Base-by-base conservation (phyloP, 1,140 invertebrate genomes). In the Pogonognathellus flavescens region DNA sequence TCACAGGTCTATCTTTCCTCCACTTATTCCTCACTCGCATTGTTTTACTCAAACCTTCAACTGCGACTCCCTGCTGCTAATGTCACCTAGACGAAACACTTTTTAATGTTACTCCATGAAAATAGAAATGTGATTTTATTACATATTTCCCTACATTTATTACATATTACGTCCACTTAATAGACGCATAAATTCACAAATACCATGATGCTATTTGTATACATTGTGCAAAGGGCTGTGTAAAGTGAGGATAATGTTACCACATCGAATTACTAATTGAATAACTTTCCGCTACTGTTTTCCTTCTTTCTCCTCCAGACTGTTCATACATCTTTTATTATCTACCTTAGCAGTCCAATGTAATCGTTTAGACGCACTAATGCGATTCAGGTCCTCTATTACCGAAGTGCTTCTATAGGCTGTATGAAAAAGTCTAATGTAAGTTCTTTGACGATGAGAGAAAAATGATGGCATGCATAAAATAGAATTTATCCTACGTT, bases 1-100 rank as follows among this genome's bases (percentile, higher is more conserved):
- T 82, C 81, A 82, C 81, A 82, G 53, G 81, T 82, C 55, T 82
- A 82, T 82, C 53, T 60, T 82, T 62, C 57, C 31, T 76, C 80
- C 50, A 81, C 53, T 80, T 80, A 52, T 22, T 41, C 31, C 31
- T 41, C 31, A 41, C 16, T 59, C 50, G 9, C 18, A 81, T 81
- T 76, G 31, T 50, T 82, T 55, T 13, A 41, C 53, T 82, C 31
- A 41, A 41, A 41, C 31, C 31, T 6, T 3, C 31, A 1, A 41
- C 31, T 41, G 2, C 1, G 6, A 41, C 31, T 41, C 31, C 31
- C 31, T 41, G 2, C 31, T 41, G n/a, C 31, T 41, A 1, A 41
- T 41, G 31, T 41, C 31, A 41, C 31, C 31, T 41, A 41, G 1
- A 41, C 1, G 2, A 41, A 1, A 41, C 31, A 41, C 31, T 31